Conservation (phyloP, 2,113 vertebrate genomes). For the Vombatus ursinus region DNA sequence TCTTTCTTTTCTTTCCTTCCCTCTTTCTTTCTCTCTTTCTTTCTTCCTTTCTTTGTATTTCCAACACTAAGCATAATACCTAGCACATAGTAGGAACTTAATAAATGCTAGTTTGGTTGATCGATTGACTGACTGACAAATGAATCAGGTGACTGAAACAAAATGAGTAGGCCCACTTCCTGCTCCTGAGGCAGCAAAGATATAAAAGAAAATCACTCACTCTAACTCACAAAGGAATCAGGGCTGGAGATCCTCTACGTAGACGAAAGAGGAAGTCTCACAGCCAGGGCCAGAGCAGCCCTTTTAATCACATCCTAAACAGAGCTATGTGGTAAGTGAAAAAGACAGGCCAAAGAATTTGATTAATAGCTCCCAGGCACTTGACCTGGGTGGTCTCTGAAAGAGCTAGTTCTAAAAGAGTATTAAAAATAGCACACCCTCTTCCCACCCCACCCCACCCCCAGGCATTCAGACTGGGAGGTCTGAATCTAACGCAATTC, state of each 20-base stretch:
- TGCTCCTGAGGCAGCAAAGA: neutral
- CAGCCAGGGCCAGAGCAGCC: neutral
- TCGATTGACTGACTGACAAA: neutral
- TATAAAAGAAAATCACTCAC: neutral
- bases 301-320: conserved; percentile 1
- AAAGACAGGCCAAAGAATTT: neutral
- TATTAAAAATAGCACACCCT: neutral
- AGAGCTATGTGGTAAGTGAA: conserved; percentile 1
- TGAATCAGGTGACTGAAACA: neutral
- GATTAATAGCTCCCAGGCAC: neutral
- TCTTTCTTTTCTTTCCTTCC: neutral
- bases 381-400: neutral
- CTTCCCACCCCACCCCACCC: neutral
- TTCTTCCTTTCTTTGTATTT: neutral
- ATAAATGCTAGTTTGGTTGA: neutral
- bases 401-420: neutral
- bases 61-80: neutral
- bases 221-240: neutral
- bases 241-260: neutral
- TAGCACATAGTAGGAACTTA: neutral
- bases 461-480: neutral
- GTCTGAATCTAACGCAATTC: neutral
- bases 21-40: rapidly evolving
- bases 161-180: neutral
- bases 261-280: neutral